phyloP scores from a whole-genome alignment of 2,113 vertebrate species.

The Elephas maximus region DNA sequence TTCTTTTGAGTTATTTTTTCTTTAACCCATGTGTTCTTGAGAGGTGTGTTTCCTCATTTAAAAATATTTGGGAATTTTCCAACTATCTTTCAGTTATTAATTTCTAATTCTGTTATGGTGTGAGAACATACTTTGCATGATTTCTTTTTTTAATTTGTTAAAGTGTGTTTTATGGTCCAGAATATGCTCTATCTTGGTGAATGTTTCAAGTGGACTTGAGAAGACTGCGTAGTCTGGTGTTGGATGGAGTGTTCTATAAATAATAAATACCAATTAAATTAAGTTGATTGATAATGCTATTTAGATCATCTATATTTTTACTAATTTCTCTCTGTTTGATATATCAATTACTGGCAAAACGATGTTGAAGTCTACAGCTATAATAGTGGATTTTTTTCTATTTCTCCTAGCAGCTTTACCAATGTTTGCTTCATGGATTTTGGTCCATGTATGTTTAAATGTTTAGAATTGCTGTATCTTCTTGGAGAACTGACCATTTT shows the following conservation, averaged over 20 bases:
- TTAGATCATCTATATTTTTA: background rate
- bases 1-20: background rate
- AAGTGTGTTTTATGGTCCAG: background rate
- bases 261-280: background rate
- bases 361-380: background rate
- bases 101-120: background rate
- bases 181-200: background rate
- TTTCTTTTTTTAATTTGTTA: background rate
- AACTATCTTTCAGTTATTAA: background rate
- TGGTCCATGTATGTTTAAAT: background rate
- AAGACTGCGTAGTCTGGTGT: background rate
- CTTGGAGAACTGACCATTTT: background rate
- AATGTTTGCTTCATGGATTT: background rate
- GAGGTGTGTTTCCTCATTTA: background rate
- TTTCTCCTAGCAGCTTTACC: background rate
- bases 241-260: background rate
- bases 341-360: background rate
- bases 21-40: background rate
- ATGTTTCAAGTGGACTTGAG: background rate
- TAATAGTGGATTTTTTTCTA: background rate
- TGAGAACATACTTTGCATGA: background rate
- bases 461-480: background rate
- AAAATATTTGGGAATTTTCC: background rate
- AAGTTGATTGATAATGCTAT: background rate
- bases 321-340: background rate